Base-by-base conservation (phyloP, 2,797 vertebrate species). In the Fringilla coelebs region DNA sequence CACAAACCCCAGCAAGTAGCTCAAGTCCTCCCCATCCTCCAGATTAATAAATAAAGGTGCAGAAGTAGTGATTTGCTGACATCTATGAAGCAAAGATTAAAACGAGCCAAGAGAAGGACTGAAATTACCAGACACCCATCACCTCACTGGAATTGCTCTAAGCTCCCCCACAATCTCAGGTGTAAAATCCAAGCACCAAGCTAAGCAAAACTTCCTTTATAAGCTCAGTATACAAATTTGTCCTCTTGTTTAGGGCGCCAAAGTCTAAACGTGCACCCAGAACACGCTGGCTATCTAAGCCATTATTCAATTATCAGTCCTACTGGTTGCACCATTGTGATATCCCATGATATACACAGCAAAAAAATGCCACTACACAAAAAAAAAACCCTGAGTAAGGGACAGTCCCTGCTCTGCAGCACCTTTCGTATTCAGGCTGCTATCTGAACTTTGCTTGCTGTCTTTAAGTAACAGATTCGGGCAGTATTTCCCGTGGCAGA, bases 401-500 rank as follows among this genome's bases (percentile, higher is more conserved):
- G 34, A 25, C 45, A 84, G 55, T 11, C 73, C 17, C 28, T 63
- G 21, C n/a, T 86, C 51, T 65, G 61, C 41, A 76, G 48, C 25
- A 79, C 66, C 70, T 86, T 60, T 79, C 52, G 45, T 74, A 82
- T 82, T 85, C 84, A 83, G 65, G 57, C 22, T 67, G 83, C 54
- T 82, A 71, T 46, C 90, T 70, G 79, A 79, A 79, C 78, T 90
- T 60, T 40, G 32, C 38, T 84, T 43, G 49, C 92, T 95, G 81
- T 74, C 86, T 74, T 74, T 65, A 84, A 60, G 81, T 92, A 85
- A 94, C 75, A 68, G 81, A 93, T 94, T 92, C 74, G 58, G 79
- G 61, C 62, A 48, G 55, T 71, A 91, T 95, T 92, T 95, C 82
- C 95, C 57, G 43, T 80, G 84, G 72, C 89, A 94, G 86, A 84